Evolutionary conservation across 2,888 invertebrate species (phyloP).

Genomic region (Gastrophysa polygoni): DNA sequence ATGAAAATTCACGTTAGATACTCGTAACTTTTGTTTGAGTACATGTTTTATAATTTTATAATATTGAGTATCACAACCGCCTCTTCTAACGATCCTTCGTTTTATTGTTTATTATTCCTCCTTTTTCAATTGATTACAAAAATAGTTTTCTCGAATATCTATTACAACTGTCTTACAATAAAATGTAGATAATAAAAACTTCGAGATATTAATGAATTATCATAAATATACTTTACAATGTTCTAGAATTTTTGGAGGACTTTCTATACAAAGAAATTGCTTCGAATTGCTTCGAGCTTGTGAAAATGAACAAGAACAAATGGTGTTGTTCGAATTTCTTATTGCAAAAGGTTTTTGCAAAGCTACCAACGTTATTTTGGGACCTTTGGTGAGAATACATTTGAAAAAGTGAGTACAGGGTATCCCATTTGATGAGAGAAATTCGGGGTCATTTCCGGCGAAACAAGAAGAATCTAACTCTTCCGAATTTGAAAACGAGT

Average conservation of each 20-base stretch:
- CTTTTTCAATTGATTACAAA: too few relatives aligned
- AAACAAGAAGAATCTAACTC: background rate
- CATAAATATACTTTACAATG: background rate
- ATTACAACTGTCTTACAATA: too few relatives aligned
- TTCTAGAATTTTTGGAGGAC: conserved; percentile 21
- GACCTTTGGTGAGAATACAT: conserved; percentile 67
- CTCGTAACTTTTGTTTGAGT: too few relatives aligned
- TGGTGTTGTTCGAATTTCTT: conserved; percentile 62
- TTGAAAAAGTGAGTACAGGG: conserved; percentile 60
- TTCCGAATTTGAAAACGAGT: too few relatives aligned
- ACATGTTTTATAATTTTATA: too few relatives aligned
- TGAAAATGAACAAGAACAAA: conserved; percentile 57
- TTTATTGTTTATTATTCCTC: too few relatives aligned
- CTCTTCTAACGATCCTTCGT: too few relatives aligned
- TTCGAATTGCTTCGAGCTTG: conserved; percentile 66
- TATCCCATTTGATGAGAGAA: background rate
- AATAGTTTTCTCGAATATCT: too few relatives aligned
- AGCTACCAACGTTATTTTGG: conserved; percentile 64
- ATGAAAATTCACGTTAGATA: too few relatives aligned
- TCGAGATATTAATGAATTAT: too few relatives aligned
- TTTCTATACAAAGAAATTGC: conserved; percentile 64
- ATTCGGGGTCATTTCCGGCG: background rate
- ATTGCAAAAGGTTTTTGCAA: conserved; percentile 63
- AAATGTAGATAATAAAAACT: too few relatives aligned
- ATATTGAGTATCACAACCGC: too few relatives aligned